Conservation (phyloP, 2,797 vertebrate genomes). For the Potorous gilbertii region DNA sequence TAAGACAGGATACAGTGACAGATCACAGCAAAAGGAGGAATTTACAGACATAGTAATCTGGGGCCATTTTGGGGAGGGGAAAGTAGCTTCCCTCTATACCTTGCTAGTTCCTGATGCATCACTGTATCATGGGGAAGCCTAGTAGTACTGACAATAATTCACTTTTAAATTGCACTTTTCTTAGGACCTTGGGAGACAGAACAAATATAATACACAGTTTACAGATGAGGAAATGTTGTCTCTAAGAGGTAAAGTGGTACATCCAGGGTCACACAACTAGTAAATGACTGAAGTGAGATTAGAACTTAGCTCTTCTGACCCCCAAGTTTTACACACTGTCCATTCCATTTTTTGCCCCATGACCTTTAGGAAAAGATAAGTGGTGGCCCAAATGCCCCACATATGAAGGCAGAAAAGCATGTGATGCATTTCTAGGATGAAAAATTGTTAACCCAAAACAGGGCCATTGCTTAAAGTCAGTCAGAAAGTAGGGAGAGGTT, state of each 20-base stretch:
- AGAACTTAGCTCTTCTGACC: not conserved
- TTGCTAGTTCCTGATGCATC: not conserved
- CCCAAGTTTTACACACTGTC: not conserved
- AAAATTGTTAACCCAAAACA: not conserved
- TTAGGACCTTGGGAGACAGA: constrained; percentile 20
- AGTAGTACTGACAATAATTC: not conserved
- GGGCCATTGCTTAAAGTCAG: not conserved
- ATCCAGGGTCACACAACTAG: not conserved
- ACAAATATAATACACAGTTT: constrained; percentile 14
- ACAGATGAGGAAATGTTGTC: not conserved
- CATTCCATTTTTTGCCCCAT: not conserved
- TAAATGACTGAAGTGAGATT: not conserved
- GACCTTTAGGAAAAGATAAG: not conserved
- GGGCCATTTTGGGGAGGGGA: not conserved
- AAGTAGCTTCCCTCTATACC: not conserved
- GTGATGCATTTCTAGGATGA: not conserved
- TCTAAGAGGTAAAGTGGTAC: not conserved
- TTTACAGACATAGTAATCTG: not conserved
- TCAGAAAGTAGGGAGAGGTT: not conserved
- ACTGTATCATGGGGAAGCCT: not conserved
- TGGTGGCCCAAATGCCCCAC: not conserved
- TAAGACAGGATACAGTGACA: not conserved
- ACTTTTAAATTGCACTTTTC: not conserved
- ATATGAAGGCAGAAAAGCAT: not conserved
- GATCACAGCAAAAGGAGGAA: not conserved